Evolutionary conservation across 2,888 invertebrate species (phyloP), one percentile per base, ranked within the genome.

Genomic region (Troides oblongomaculatus): DNA sequence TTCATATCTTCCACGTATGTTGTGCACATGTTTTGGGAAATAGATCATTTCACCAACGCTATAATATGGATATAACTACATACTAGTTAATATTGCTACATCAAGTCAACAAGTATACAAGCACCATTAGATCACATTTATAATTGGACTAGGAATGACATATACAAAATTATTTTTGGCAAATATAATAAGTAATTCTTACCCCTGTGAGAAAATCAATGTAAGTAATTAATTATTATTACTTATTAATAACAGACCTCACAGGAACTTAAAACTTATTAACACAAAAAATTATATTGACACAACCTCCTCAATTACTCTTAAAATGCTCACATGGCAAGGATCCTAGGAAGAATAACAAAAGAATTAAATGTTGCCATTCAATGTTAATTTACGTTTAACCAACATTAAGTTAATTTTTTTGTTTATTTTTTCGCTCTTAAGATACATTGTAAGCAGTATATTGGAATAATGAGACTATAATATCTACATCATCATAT

Each of bases 1-100:
- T 77, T 80, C 81, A 74, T 74, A 71, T 71, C 72, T 63, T 39
- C 60, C 70, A 67, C 68, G 69, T 72, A 62, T 68, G 66, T 57
- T 66, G 18, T 18, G 57, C 68, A 71, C 57, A 67, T 66, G 67
- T 64, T 72, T 71, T 59, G 64, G 62, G 63, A 69, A 69, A 63
- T 59, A 62, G 23, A 57, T 58, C 17, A 67, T 71, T 63, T 57
- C 62, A 71, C 64, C 62, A 56, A 56, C 21, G 43, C 53, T 25
- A 21, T 25, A 50, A n/a, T 60, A 7, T 21, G 25, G 2, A 43
- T 25, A 21, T 60, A 39, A 30, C 10, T 50, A 18, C 64, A 5
- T 50, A 50, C 50, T 17, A 50, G 18, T 50, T 50, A 46, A 46
- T 46, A 50, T 50, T 14, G 50, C 14, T 14, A 14, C 12, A 50